Percentiles rank a stretch among this genome's conserved stretches.
Evolutionary conservation across 1,140 invertebrate species (phyloP).

Genomic region (Aphaenogaster floridana): DNA sequence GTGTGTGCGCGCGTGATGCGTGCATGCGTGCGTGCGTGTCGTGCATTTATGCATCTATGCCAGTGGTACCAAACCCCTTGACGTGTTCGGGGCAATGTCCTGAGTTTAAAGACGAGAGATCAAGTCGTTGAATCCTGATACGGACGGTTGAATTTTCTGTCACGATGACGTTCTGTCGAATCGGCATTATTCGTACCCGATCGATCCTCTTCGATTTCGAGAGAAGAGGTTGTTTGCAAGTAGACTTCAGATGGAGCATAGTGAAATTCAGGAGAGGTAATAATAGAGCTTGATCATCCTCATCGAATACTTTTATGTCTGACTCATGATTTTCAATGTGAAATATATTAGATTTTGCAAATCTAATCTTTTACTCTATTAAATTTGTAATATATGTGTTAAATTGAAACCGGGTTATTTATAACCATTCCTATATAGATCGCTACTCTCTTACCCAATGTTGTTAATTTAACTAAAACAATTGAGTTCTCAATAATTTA

Average conservation of each 20-base stretch:
- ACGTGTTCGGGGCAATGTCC: slow-evolving; percentile 84
- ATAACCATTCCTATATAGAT: too few relatives aligned
- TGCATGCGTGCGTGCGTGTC: slow-evolving; percentile 59
- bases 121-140: slow-evolving; percentile 25
- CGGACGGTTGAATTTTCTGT: slow-evolving; percentile 1
- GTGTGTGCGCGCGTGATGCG: slow-evolving; percentile 33
- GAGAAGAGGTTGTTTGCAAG: background rate
- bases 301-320: background rate
- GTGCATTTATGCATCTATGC: slow-evolving; percentile 85
- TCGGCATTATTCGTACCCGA: background rate
- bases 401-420: too few relatives aligned
- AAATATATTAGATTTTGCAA: background rate
- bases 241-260: background rate
- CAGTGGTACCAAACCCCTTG: slow-evolving; percentile 86
- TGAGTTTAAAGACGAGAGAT: slow-evolving; percentile 84
- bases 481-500: too few relatives aligned
- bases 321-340: background rate
- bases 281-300: background rate
- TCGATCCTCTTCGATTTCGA: slow-evolving; percentile 22
- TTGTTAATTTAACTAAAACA: too few relatives aligned
- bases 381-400: too few relatives aligned
- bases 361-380: background rate
- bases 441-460: too few relatives aligned
- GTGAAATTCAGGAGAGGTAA: background rate
- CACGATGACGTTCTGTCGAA: background rate